Evolutionary conservation across 1,140 invertebrate genomes (phyloP), one percentile per base, ranked within the genome.

Genomic region (Euwallacea similis): DNA sequence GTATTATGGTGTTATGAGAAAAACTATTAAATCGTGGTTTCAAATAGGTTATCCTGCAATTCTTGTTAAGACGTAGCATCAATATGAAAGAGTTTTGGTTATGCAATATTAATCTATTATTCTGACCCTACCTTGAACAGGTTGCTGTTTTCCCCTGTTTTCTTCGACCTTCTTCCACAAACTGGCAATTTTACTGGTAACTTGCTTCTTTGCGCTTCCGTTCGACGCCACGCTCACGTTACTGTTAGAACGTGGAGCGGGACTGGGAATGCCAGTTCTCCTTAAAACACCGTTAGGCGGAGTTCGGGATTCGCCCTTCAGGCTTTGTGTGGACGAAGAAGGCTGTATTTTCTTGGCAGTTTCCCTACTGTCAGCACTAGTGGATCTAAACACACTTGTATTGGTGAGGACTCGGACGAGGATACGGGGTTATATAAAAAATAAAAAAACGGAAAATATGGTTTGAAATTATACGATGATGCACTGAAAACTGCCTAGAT

Each of bases 101-200:
- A 33, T 33, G 21, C 21, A 33, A 4, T 33, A 4, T 33, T 33
- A 33, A 33, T 33, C 21, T 33, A 33, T 33, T 33, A 4, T 33
- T 33, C 21, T 33, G 15, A 55, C n/a, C 9, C 61, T 71, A 71
- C 69, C 69, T 60, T 86, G 87, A 46, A 84, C 80, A 10, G 81
- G 81, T 44, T 86, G 84, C 69, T 87, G 86, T 63, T 85, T 88
- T n/a, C 65, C 50, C 55, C 88, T 89, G n/a, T 82, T 88, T 44
- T 93, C 89, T 76, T 94, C 92, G 2, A 91, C 90, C 76, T 88
- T 90, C 75, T 94, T 96, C 94, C 94, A 96, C 10, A 97, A 84
- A 77, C 87, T 92, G 0, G 94, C 92, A 50, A 96, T 95, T 80
- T 94, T 94, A 80, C 93, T 95, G 2, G 91, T 89, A 0, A 93